phyloP scores from a whole-genome alignment of 2,888 invertebrate species.

The Tineola bisselliella region DNA sequence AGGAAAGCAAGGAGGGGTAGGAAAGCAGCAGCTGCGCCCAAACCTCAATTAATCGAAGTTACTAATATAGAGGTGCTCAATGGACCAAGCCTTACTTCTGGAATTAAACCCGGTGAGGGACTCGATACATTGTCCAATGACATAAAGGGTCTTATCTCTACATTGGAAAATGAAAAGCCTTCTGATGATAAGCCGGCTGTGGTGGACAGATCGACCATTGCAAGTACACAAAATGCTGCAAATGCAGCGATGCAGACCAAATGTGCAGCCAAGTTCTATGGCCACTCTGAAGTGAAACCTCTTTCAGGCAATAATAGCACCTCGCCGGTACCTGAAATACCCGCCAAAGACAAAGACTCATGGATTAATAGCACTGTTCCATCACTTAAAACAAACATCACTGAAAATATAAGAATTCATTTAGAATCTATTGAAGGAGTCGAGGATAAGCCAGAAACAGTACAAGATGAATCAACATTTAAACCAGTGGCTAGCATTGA shows the following conservation, averaged over 20 bases:
- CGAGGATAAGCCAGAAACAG: conserved; percentile 41
- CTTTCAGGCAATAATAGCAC: conserved; percentile 44
- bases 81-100: neutral
- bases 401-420: conserved; percentile 55
- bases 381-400: conserved; percentile 52
- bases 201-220: neutral
- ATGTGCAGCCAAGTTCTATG: conserved; percentile 46
- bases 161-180: conserved; percentile 55
- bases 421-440: conserved; percentile 47
- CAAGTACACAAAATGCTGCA: neutral
- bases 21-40: conserved; percentile 40
- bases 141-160: conserved; percentile 56
- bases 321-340: conserved; percentile 38
- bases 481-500: conserved; percentile 58
- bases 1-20: conserved; percentile 56
- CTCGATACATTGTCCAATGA: conserved; percentile 56
- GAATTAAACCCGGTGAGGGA: conserved; percentile 21
- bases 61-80: neutral
- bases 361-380: conserved; percentile 32
- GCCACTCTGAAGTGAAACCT: conserved; percentile 36
- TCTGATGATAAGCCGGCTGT: conserved; percentile 3
- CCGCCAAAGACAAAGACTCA: conserved; percentile 45
- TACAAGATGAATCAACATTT: conserved; percentile 43
- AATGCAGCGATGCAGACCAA: conserved; percentile 32
- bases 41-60: neutral